Base-by-base conservation (phyloP, 2,888 invertebrate genomes). In the Nomada goodeniana region DNA sequence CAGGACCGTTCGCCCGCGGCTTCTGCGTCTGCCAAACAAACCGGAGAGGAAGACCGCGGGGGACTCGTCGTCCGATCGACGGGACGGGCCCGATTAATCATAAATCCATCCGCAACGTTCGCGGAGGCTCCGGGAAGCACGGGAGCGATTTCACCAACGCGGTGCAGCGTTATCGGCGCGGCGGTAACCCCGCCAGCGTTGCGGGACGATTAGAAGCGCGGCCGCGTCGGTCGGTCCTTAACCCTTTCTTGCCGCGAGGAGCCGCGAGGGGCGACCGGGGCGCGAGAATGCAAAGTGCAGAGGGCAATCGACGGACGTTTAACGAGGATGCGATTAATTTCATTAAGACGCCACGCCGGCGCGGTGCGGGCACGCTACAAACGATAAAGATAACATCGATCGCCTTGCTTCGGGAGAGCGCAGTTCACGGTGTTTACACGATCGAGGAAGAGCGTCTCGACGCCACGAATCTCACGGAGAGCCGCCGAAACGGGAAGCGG, bases 271-370 rank as follows among this genome's bases (percentile, higher is more conserved):
- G 36, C 36, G 36, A 7, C 36, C 0, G 36, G 7, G 36, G 36
- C 36, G 50, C 36, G 50, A 57, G 26, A 23, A 23, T 23, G 59
- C 52, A 5, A 23, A 44, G 74, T 57, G 47, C 20, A 53, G 59
- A 71, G 59, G 18, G 20, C 71, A 50, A 71, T 44, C 71, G 44
- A 10, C 59, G 36, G 13, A 42, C n/a, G 63, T 13, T 57, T 57
- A 63, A 70, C 71, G 63, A 42, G 47, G 50, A 64, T 20, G 65
- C 44, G 47, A 65, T 74, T 74, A 74, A 74, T 65, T 74, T 18
- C 18, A 74, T 65, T 59, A 50, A 47, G 65, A 73, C 36, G 65
- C 20, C 20, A 52, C 42, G 23, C 20, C 13, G 50, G n/a, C 47
- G 42, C 50, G 60, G 18, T 29, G 42, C 61, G 47, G 47, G 29